These are phyloP conservation scores for Drosophila setosimentum DNA, from an alignment of 2,888 invertebrate genomes.

Conservation along the genomic window DNA sequence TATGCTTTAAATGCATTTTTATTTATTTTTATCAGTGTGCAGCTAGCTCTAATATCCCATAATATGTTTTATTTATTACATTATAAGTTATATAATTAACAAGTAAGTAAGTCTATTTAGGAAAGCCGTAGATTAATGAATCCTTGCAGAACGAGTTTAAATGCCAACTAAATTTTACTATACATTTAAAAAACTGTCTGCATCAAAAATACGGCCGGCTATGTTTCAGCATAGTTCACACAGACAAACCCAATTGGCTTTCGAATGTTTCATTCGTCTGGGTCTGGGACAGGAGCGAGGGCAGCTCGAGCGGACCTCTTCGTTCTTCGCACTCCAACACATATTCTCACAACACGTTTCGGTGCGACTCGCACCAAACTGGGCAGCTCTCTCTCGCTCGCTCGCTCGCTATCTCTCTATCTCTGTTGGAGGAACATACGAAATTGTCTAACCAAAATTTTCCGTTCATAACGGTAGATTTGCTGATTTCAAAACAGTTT, in stretches of 20 bases:
- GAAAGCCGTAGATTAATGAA: background rate
- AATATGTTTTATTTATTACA: background rate
- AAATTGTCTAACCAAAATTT: background rate
- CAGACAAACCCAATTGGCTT: background rate
- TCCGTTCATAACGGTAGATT: background rate
- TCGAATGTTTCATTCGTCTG: background rate
- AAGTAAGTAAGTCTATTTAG: background rate
- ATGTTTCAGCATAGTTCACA: background rate
- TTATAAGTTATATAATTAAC: background rate
- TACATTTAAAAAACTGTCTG: background rate
- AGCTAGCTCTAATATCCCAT: no score
- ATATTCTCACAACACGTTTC: background rate
- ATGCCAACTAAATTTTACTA: background rate
- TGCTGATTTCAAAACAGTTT: background rate
- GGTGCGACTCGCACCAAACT: background rate
- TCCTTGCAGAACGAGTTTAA: background rate
- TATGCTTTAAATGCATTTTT: background rate
- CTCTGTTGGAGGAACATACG: background rate
- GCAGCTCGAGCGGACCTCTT: background rate
- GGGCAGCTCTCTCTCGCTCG: background rate
- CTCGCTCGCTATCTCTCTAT: no score
- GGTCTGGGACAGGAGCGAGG: background rate
- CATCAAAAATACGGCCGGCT: background rate
- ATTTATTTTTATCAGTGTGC: background rate
- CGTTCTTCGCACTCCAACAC: background rate